Evolutionary conservation across 30 jellyfish, hydroid and myxozoan species (phyloP).

Genomic region (Cassiopea andromeda): DNA sequence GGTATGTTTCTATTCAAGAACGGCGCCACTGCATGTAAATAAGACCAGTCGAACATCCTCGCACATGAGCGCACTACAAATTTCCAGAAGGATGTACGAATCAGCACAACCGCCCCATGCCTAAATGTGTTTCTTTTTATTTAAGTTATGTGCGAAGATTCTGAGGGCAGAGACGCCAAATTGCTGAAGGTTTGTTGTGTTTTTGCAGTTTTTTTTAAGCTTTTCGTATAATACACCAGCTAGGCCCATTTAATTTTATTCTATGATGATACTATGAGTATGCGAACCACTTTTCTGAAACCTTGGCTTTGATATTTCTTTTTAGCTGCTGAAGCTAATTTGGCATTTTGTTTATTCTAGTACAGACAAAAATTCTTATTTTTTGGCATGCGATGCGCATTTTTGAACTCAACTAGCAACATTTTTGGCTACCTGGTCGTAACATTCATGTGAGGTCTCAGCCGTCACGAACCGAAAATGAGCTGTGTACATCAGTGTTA

Average conservation of each 20-base stretch:
- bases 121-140: conserved; percentile 17
- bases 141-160: conserved; percentile 63
- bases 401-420: background rate
- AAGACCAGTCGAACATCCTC: conserved; percentile 56
- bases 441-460: background rate
- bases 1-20: conserved; percentile 62
- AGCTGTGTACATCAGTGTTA: background rate
- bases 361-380: background rate
- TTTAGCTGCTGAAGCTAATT: background rate
- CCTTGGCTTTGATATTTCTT: background rate
- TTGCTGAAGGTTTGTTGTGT: conserved; percentile 24
- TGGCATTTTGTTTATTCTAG: background rate
- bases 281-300: background rate
- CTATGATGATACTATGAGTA: background rate
- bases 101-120: conserved; percentile 3
- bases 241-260: background rate
- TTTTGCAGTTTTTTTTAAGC: background rate
- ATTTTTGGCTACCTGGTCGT: background rate
- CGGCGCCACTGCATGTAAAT: conserved; percentile 77
- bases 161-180: conserved; percentile 44
- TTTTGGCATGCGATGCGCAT: background rate
- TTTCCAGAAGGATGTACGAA: conserved; percentile 29
- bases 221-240: background rate
- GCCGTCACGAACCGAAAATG: conserved; percentile 14
- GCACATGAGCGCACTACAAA: conserved; percentile 67